Evolutionary conservation across 1,140 invertebrate genomes (phyloP).

Genomic region (Halesus radiatus): DNA sequence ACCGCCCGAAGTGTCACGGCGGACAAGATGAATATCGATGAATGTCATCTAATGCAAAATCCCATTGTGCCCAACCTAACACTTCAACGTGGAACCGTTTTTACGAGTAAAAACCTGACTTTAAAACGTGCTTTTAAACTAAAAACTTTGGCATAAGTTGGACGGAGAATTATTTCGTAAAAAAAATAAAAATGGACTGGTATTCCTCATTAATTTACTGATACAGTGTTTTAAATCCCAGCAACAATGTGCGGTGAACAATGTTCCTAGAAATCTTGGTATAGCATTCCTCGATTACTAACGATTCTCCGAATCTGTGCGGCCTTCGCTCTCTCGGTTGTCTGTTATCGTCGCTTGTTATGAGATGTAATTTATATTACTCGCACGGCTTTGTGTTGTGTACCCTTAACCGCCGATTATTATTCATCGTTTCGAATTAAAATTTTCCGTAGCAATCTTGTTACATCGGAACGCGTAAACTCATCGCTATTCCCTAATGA

Average conservation of each 20-base stretch:
- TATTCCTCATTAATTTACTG: background rate
- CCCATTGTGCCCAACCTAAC: background rate
- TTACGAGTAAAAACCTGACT: too few relatives aligned
- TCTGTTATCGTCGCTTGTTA: background rate
- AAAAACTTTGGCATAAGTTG: too few relatives aligned
- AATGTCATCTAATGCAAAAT: background rate
- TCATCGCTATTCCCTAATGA: background rate
- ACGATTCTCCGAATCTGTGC: conserved; percentile 17
- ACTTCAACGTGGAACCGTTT: too few relatives aligned
- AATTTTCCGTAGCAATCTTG: background rate
- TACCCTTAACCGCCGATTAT: background rate
- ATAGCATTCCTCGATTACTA: conserved; percentile 17
- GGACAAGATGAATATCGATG: too few relatives aligned
- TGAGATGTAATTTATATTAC: background rate
- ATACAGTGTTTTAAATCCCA: background rate
- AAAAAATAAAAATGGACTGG: too few relatives aligned
- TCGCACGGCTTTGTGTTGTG: background rate
- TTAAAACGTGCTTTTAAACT: background rate
- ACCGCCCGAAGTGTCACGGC: too few relatives aligned
- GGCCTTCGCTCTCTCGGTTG: conserved; percentile 10
- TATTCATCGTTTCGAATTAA: background rate
- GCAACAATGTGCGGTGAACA: conserved; percentile 17
- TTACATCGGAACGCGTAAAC: background rate
- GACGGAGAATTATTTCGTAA: background rate
- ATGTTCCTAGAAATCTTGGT: conserved; percentile 2